A percentile compares a stretch with the other conserved stretches of the same genome.
These are phyloP conservation scores for Excalfactoria chinensis DNA, from an alignment of 2,113 vertebrate species.

Conservation along the genomic window DNA sequence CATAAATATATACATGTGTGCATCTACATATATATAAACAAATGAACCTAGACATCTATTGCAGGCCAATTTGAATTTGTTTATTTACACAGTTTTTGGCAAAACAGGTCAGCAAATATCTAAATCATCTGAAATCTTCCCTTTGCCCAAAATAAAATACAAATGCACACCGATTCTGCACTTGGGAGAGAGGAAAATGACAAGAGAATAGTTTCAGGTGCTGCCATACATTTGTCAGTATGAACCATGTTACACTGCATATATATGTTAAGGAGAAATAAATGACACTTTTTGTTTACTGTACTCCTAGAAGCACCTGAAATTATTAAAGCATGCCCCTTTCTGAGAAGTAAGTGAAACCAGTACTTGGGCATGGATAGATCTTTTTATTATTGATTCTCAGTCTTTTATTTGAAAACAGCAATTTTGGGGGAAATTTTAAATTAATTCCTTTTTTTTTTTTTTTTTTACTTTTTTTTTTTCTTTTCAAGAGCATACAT, in stretches of 20 bases:
- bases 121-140: not conserved
- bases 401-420: not conserved
- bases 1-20: not conserved
- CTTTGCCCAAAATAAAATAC: not conserved
- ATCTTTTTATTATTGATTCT: not conserved
- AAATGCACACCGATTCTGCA: not conserved
- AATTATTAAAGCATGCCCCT: not conserved
- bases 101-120: not conserved
- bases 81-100: not conserved
- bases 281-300: not conserved
- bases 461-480: not conserved
- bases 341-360: not conserved
- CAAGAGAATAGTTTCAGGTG: not conserved
- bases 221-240: not conserved
- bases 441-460: not conserved
- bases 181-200: not conserved
- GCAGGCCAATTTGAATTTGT: not conserved
- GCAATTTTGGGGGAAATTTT: not conserved
- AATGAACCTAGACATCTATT: not conserved
- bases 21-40: not conserved
- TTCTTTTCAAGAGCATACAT: not conserved
- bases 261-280: not conserved
- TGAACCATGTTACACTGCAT: not conserved
- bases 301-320: not conserved
- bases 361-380: too few species aligned